Base-by-base conservation (phyloP, 2,888 invertebrate species). In the Thymelicus acteon region DNA sequence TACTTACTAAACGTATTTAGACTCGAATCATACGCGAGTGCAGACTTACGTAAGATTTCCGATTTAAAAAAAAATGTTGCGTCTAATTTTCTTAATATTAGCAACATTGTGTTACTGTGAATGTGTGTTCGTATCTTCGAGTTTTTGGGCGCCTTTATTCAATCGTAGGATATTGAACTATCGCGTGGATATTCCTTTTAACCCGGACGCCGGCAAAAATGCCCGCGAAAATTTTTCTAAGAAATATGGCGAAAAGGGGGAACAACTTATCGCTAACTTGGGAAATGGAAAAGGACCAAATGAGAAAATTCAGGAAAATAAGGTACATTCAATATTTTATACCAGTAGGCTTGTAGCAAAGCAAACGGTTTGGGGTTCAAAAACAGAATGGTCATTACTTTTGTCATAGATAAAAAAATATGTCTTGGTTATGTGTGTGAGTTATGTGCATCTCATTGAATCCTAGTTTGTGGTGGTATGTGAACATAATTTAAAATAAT, bases 61-160 rank as follows among this genome's bases (percentile, higher is more conserved):
- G 6, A 52, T 60, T 63, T 57, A 60, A 70, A 54, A 48, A 66
- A 75, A 72, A 70, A 77, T 78, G 75, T 74, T 78, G 39, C 78
- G 78, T 76, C 52, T 64, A 19, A 39, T 73, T 72, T 65, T 80
- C 76, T 71, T 84, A 19, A 65, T 81, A n/a, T 44, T 82, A 66
- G 71, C 77, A 63, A 73, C 76, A 66, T 49, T 80, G 24, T 72
- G 70, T 19, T 73, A 73, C 19, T 81, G 83, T 72, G 83, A 84
- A 13, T 75, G 81, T 63, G 80, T 78, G 12, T 75, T 77, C 13
- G 71, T 88, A 4, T 87, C 85, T 75, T 93, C 92, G 0, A 90
- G 89, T 81, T 93, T 93, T 79, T 93, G 89, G 88, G 90, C 88
- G 63, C 92, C 93, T 8, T 74, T 93, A 47, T 87, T 83, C 49